Percentiles rank a stretch among this genome's conserved stretches.
Conservation (phyloP, 2,113 vertebrate genomes). For the Vanacampus margaritifer region DNA sequence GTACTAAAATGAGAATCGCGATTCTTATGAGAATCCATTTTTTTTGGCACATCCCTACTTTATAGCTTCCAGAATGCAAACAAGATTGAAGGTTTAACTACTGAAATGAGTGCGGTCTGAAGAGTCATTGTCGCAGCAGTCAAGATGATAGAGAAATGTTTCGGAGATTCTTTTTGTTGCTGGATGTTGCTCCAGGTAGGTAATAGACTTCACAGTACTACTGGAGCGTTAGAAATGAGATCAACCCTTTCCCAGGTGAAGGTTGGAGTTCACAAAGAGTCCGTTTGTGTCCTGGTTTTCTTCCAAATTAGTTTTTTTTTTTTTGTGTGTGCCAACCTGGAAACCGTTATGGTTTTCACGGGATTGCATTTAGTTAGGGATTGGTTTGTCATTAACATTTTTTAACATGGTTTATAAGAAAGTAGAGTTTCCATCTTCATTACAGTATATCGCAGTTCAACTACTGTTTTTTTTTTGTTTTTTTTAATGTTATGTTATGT, state of each 20-base stretch:
- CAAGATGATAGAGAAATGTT: not conserved
- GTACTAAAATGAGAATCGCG: too few relatives aligned
- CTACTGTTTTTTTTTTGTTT: too few relatives aligned
- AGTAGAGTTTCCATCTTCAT: too few relatives aligned
- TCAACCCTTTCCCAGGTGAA: slow-evolving; percentile 27
- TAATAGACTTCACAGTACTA: slow-evolving; percentile 9
- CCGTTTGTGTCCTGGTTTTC: not conserved
- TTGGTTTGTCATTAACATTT: too few relatives aligned
- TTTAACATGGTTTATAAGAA: too few relatives aligned
- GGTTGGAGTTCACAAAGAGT: slow-evolving; percentile 10
- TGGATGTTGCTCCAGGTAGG: not conserved
- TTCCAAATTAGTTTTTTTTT: too few relatives aligned
- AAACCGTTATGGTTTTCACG: too few relatives aligned
- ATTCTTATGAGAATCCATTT: too few relatives aligned
- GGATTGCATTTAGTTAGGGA: too few relatives aligned
- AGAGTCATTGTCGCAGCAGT: not conserved
- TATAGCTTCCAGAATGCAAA: not conserved
- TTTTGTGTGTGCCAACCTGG: not conserved
- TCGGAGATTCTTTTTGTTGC: not conserved
- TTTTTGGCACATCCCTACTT: too few relatives aligned
- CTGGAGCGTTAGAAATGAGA: slow-evolving; percentile 38
- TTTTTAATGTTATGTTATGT: too few relatives aligned
- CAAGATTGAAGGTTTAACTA: not conserved
- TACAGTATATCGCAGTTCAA: too few relatives aligned
- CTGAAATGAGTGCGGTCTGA: not conserved